phyloP scores from a whole-genome alignment of 2,113 vertebrate species.

The Nerophis lumbriciformis region DNA sequence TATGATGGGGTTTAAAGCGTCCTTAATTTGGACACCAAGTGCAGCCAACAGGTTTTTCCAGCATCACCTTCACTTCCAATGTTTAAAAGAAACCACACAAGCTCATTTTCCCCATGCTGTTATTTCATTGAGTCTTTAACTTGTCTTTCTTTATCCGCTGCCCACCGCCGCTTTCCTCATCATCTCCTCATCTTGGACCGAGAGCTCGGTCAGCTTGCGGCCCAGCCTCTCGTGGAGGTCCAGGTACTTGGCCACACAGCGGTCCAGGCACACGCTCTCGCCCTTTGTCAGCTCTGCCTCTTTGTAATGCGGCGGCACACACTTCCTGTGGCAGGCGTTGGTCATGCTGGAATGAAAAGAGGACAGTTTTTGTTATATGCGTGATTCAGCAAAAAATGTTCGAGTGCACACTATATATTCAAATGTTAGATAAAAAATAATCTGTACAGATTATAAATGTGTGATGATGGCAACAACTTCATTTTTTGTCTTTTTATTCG shows the following conservation, averaged over 20 bases:
- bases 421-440: neutral
- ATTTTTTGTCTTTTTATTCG: too few relatives aligned
- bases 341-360: conserved; percentile 80
- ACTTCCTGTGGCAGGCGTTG: conserved; percentile 91
- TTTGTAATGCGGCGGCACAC: conserved; percentile 90
- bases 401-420: neutral
- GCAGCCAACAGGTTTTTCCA: conserved; percentile 19
- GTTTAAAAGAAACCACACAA: conserved; percentile 5
- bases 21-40: neutral
- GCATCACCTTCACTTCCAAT: conserved; percentile 1
- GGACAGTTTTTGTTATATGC: too few relatives aligned
- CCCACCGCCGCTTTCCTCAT: conserved; percentile 82
- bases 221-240: conserved; percentile 93
- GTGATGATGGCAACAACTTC: too few relatives aligned
- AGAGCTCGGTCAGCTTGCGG: conserved; percentile 89
- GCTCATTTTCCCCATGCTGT: neutral
- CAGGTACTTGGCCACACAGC: conserved; percentile 95
- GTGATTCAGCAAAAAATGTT: neutral
- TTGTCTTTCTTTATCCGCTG: conserved; percentile 51
- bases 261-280: conserved; percentile 90
- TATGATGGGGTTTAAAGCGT: conserved; percentile 1
- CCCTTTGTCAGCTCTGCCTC: conserved; percentile 93
- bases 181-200: conserved; percentile 88
- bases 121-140: rapidly evolving
- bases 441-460: too few relatives aligned